Evolutionary conservation across 92 coral and sea anemone species (phyloP).

Genomic region (Paragorgia papillata): DNA sequence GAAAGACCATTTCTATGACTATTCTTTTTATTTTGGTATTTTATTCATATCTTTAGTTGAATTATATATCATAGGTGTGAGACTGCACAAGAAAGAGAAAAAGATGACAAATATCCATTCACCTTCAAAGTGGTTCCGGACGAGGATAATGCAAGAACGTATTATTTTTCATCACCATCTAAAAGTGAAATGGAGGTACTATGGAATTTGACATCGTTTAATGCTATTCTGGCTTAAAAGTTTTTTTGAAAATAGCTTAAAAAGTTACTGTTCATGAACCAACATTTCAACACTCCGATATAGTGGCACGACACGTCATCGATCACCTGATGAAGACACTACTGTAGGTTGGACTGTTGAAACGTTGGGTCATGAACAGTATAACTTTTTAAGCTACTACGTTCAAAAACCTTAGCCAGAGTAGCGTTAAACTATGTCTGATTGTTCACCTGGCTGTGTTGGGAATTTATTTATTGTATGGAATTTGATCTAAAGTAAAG

Average conservation of each 20-base stretch:
- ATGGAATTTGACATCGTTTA: neutral
- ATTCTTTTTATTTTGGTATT: neutral
- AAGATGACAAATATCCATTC: constrained; percentile 21
- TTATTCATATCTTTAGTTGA: neutral
- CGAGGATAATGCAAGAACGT: constrained; percentile 83
- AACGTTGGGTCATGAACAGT: no score
- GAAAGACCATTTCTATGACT: neutral
- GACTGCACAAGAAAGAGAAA: constrained; percentile 21
- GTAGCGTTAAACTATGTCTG: no score
- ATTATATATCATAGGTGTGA: constrained; percentile 10
- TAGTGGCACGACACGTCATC: neutral
- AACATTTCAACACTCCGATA: neutral
- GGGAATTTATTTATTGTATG: no score
- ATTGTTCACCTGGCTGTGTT: no score
- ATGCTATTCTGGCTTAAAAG: no score
- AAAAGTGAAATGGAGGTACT: constrained; percentile 82
- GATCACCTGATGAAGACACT: neutral
- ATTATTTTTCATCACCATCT: constrained; percentile 90
- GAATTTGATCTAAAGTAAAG: no score
- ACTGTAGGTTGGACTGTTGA: no score
- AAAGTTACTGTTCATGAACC: no score
- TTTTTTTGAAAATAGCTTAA: no score
- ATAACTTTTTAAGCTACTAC: no score
- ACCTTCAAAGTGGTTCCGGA: constrained; percentile 73
- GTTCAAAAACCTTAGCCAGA: no score